Evolutionary conservation across 2,797 vertebrate genomes (phyloP).

Genomic region (Oreochromis grahami): DNA sequence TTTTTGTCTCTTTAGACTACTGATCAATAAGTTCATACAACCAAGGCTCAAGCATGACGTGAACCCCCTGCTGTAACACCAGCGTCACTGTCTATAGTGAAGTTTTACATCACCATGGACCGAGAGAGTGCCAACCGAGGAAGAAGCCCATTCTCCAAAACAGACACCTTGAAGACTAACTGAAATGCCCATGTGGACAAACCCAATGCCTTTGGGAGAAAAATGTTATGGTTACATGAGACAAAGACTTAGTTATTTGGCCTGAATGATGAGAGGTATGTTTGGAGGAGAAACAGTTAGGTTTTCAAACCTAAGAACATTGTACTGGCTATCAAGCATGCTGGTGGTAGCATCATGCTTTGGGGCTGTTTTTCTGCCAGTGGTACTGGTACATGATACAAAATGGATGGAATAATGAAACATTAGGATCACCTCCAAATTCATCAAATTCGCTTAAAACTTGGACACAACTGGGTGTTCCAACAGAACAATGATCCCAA

Average conservation of each 20-base stretch:
- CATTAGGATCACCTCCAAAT: neutral
- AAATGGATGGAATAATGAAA: neutral
- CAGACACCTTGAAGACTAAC: too few species aligned
- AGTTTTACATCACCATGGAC: too few species aligned
- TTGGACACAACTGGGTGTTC: neutral
- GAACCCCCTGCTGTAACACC: neutral
- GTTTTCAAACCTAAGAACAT: neutral
- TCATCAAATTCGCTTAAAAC: neutral
- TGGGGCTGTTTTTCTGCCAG: neutral
- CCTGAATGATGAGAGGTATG: neutral
- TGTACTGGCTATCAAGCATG: neutral
- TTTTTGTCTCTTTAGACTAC: neutral
- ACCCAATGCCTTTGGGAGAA: too few species aligned
- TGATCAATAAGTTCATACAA: neutral
- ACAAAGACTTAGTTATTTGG: neutral
- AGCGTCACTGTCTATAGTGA: too few species aligned
- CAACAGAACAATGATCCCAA: neutral
- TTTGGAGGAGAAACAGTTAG: neutral
- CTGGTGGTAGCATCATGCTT: neutral
- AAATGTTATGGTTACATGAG: neutral
- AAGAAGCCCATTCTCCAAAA: too few species aligned
- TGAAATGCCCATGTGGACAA: too few species aligned
- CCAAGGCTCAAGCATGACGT: accelerated
- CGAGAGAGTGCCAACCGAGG: too few species aligned
- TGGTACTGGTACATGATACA: neutral